Base-by-base conservation (phyloP, 2,888 invertebrate genomes). In the Chrysodeixis includens region DNA sequence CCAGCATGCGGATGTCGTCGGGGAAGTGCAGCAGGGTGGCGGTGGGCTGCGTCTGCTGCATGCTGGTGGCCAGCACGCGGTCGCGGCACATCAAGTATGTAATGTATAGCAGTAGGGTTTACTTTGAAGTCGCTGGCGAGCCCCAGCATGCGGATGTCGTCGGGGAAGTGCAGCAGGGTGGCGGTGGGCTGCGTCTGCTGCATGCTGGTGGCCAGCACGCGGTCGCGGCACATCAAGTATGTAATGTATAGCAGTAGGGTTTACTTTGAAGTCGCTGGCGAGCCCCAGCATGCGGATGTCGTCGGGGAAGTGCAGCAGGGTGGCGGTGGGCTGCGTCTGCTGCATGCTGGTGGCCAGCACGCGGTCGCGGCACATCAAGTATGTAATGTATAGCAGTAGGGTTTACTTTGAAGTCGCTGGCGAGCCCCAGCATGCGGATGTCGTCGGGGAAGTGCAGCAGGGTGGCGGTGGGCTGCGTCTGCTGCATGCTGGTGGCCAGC, bases 61-160 rank as follows among this genome's bases (percentile, higher is more conserved):
- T 96, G 83, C 97, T 97, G 35, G 97, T 97, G 0, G 97, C 96
- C 54, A 97, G 91, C 16, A 98, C 97, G 69, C 97, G 96, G 86
- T 98, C 98, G 69, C 97, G 96, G 84, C 97, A 97, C 85, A n/a
- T n/a, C n/a, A n/a, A n/a, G n/a, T n/a, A n/a, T n/a, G n/a, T n/a
- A n/a, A n/a, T n/a, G n/a, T n/a, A n/a, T n/a, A n/a, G n/a, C n/a
- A n/a, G n/a, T n/a, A n/a, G n/a, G n/a, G n/a, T n/a, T 18, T 69
- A 98, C 97, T 88, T 97, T 97, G 88, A 99, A 99, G 90, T 99
- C 98, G 68, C 98, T 97, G 75, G 97, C 97, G 61, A 99, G 97
- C 81, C 98, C 97, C 69, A 97, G 96, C 81, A 99, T 96, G 67
- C 97, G 96, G 26, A 98, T 93, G 10, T 96, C 96, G 74, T 97